These are phyloP conservation scores for Drosophila murphyi DNA, from an alignment of 1,140 invertebrate genomes.

Conservation along the genomic window DNA sequence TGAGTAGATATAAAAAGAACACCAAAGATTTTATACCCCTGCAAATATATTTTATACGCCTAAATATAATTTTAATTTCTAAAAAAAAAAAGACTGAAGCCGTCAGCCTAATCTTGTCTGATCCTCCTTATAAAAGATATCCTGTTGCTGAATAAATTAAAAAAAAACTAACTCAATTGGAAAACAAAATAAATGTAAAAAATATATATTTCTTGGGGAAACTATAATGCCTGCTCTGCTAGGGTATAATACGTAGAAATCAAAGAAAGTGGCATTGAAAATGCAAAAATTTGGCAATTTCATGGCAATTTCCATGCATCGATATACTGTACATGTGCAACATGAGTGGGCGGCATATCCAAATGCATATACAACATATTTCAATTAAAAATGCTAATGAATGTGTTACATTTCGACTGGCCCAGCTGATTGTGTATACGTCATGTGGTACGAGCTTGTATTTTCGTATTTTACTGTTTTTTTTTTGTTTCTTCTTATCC, in stretches of 20 bases:
- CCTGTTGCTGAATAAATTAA: too few relatives aligned
- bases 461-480: not conserved
- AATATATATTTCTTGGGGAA: not conserved
- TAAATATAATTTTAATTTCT: too few relatives aligned
- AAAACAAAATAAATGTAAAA: too few relatives aligned
- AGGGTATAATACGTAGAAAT: not conserved
- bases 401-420: not conserved
- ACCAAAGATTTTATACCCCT: not conserved
- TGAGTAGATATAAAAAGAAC: not conserved
- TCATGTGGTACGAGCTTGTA: constrained; percentile 24
- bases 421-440: constrained; percentile 34
- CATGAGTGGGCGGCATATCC: not conserved
- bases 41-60: too few relatives aligned
- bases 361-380: not conserved
- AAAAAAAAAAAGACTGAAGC: too few relatives aligned
- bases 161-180: too few relatives aligned
- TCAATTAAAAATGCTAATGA: not conserved
- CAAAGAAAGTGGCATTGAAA: not conserved
- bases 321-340: constrained; percentile 11
- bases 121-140: too few relatives aligned
- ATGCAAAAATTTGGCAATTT: not conserved
- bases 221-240: not conserved
- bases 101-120: too few relatives aligned
- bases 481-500: constrained; percentile 6
- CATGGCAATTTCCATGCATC: constrained; percentile 21